These are phyloP conservation scores for Pelodytes ibericus DNA, from an alignment of 2,797 vertebrate genomes.

Conservation along the genomic window DNA sequence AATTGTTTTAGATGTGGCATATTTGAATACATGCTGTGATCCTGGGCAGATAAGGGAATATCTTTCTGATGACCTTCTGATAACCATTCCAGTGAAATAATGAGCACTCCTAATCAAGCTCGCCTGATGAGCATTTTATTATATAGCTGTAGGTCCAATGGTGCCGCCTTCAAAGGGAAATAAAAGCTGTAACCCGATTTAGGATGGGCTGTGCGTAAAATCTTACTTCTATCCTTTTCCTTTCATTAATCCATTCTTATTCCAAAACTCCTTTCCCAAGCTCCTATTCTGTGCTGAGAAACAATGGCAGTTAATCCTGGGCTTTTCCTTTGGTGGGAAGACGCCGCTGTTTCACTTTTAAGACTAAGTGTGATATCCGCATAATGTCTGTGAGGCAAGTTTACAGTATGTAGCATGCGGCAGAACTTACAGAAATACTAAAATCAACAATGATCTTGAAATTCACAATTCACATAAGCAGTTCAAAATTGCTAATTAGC, in stretches of 20 bases:
- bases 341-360: conserved; percentile 42
- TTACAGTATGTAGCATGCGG: conserved; percentile 15
- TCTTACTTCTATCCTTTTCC: background rate
- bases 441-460: background rate
- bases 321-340: conserved; percentile 39
- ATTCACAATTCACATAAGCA: no score
- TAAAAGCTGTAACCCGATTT: background rate
- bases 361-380: background rate
- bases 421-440: background rate
- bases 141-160: background rate
- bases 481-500: no score
- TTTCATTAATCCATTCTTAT: conserved; percentile 33
- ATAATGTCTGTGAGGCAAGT: conserved; percentile 17
- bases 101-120: no score
- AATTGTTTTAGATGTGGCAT: no score
- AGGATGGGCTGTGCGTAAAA: conserved; percentile 15
- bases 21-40: no score
- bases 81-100: no score
- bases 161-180: background rate
- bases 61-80: no score
- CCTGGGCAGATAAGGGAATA: no score
- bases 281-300: conserved; percentile 13
- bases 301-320: conserved; percentile 25
- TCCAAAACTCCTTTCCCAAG: conserved; percentile 35
- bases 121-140: no score